Percentiles rank a stretch among this genome's conserved stretches.
These are phyloP conservation scores for Stomatorhinus ivindoensis DNA, from an alignment of 2,113 vertebrate species.

Conservation along the genomic window DNA sequence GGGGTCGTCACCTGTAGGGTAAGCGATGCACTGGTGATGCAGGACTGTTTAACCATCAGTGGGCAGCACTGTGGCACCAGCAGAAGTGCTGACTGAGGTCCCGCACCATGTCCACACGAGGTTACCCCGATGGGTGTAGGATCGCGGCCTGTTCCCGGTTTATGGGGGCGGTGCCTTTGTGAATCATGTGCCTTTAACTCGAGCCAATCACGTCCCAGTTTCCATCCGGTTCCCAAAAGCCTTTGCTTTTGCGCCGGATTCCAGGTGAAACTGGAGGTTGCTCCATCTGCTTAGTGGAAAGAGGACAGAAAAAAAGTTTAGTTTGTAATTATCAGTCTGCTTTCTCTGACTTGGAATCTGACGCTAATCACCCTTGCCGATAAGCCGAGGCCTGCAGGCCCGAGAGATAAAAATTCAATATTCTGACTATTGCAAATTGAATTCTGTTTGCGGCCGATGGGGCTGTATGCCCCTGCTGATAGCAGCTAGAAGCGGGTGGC, in stretches of 20 bases:
- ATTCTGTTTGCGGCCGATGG: neutral
- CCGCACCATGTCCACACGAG: neutral
- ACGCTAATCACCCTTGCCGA: constrained; percentile 29
- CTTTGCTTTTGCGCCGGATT: constrained; percentile 12
- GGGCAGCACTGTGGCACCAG: neutral
- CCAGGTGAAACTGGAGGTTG: constrained; percentile 21
- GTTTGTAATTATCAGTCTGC: constrained; percentile 19
- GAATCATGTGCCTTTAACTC: constrained; percentile 11
- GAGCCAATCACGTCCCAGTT: constrained; percentile 27
- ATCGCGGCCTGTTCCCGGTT: neutral
- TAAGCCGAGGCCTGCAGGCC: constrained; percentile 16
- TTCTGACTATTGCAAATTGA: constrained; percentile 13
- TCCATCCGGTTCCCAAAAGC: constrained; percentile 20
- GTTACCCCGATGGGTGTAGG: neutral
- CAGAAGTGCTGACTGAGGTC: neutral
- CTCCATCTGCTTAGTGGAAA: constrained; percentile 2
- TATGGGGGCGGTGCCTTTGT: neutral
- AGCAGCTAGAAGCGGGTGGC: neutral
- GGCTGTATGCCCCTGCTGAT: neutral
- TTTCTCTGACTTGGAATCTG: constrained; percentile 39
- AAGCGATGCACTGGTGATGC: neutral
- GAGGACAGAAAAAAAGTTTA: neutral
- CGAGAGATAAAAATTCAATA: constrained; percentile 18
- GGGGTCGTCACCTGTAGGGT: neutral
- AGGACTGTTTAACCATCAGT: neutral